Evolutionary conservation across 2,888 invertebrate genomes (phyloP).

Genomic region (Thereva unica): DNA sequence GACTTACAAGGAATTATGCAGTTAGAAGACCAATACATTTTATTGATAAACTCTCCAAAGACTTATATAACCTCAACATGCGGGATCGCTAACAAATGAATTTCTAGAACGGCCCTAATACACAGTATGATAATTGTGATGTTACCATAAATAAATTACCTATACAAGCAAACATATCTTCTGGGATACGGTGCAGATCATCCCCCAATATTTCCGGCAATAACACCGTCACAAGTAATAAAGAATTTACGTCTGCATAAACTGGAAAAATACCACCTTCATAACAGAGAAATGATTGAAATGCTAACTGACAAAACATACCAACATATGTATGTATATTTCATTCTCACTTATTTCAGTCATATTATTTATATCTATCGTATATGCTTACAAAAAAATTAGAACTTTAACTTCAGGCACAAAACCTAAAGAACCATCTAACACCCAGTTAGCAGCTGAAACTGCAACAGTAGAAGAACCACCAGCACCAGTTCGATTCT

Average conservation of each 20-base stretch:
- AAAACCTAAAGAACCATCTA: too few relatives aligned
- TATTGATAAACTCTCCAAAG: slow-evolving; percentile 1
- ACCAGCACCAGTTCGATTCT: neutral
- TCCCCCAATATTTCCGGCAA: slow-evolving; percentile 1
- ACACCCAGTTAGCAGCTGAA: neutral
- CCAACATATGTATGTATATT: neutral
- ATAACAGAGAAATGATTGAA: neutral
- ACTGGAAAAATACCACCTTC: neutral
- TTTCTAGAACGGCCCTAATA: slow-evolving; percentile 3
- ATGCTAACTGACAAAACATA: neutral
- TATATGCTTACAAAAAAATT: neutral
- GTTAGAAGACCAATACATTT: slow-evolving; percentile 4
- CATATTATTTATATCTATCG: neutral
- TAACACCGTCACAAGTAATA: neutral
- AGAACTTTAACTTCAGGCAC: neutral
- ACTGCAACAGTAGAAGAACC: neutral
- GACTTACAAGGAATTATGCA: neutral
- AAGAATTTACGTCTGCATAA: neutral
- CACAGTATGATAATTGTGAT: slow-evolving; percentile 11
- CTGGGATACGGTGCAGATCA: slow-evolving; percentile 10
- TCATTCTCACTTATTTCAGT: neutral
- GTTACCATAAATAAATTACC: neutral
- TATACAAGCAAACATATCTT: slow-evolving; percentile 1
- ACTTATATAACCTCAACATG: neutral
- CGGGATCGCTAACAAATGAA: neutral